These are phyloP conservation scores for Nowickia ferox DNA, from an alignment of 2,888 invertebrate genomes.

Conservation along the genomic window DNA sequence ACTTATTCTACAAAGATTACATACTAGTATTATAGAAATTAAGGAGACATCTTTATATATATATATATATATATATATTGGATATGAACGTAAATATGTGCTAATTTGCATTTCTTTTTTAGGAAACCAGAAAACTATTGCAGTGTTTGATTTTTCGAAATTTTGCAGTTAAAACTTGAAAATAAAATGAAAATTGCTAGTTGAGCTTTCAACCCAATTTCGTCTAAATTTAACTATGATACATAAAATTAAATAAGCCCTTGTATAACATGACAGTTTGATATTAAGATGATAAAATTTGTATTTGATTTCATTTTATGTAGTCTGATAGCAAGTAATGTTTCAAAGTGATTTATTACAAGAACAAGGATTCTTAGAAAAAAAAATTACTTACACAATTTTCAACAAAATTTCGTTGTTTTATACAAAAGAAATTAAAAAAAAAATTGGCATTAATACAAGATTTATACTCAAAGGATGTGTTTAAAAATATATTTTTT, in stretches of 20 bases:
- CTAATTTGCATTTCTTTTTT: too few species aligned
- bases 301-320: conserved; percentile 22
- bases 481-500: conserved; percentile 22
- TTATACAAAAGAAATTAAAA: conserved; percentile 76
- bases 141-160: too few species aligned
- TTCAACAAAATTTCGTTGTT: conserved; percentile 70
- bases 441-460: conserved; percentile 74
- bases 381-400: conserved; percentile 79
- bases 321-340: conserved; percentile 7
- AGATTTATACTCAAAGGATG: conserved; percentile 16
- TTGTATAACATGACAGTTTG: neutral
- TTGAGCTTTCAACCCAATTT: neutral
- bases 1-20: too few species aligned
- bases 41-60: too few species aligned
- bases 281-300: conserved; percentile 44
- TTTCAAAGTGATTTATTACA: conserved; percentile 24
- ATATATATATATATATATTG: too few species aligned
- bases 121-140: too few species aligned
- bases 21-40: too few species aligned
- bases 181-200: neutral
- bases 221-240: neutral
- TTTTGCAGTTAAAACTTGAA: neutral
- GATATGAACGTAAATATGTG: too few species aligned
- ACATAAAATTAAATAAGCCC: neutral
- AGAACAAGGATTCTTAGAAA: conserved; percentile 45